phyloP scores from a whole-genome alignment of 1,140 invertebrate species.

The Copidosoma floridanum region DNA sequence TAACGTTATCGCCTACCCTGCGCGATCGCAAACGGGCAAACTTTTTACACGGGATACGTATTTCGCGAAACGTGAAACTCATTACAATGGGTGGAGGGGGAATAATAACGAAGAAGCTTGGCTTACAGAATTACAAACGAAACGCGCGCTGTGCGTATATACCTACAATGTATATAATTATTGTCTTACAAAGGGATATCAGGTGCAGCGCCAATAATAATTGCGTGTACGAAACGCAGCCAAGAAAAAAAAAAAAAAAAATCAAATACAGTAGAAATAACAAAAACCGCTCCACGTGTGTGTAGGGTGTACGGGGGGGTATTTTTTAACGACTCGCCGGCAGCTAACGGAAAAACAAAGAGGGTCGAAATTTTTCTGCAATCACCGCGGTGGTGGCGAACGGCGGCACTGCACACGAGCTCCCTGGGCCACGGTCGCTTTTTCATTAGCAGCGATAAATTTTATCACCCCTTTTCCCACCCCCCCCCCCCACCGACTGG shows the following conservation, averaged over 20 bases:
- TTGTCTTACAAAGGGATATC: slow-evolving; percentile 38
- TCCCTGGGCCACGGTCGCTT: background rate
- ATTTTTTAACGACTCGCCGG: too few species aligned
- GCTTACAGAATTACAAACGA: slow-evolving; percentile 45
- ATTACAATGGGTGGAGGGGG: too few species aligned
- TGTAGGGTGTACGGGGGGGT: too few species aligned
- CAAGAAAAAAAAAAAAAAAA: too few species aligned
- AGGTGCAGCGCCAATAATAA: background rate
- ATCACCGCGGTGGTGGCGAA: too few species aligned
- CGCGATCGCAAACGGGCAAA: slow-evolving; percentile 13
- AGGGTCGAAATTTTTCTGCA: background rate
- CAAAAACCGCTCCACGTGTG: too few species aligned
- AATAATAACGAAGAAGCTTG: slow-evolving; percentile 46
- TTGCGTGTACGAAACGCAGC: too few species aligned
- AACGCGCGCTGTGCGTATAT: slow-evolving; percentile 21
- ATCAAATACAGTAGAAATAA: too few species aligned
- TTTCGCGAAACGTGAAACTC: too few species aligned
- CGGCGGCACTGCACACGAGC: too few species aligned
- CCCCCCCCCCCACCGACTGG: too few species aligned
- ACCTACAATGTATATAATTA: slow-evolving; percentile 43
- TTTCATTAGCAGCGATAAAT: slow-evolving; percentile 25
- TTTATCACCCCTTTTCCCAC: background rate
- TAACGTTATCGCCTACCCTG: slow-evolving; percentile 21
- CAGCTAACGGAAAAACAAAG: background rate
- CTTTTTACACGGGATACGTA: too few species aligned